These are phyloP conservation scores for Nemotelus nigrinus DNA, from an alignment of 2,888 invertebrate genomes.

Conservation along the genomic window DNA sequence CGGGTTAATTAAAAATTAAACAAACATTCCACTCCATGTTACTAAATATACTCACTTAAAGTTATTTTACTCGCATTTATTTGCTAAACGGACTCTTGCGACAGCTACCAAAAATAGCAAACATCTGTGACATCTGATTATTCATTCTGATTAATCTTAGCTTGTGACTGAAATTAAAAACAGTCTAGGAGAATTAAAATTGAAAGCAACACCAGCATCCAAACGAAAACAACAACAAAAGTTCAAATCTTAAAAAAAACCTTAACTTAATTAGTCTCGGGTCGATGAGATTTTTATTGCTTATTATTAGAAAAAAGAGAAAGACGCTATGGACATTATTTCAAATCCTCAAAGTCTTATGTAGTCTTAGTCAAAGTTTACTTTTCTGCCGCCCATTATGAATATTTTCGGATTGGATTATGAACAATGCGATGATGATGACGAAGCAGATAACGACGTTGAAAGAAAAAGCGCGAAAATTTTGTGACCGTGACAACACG, in stretches of 20 bases:
- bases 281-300: conserved; percentile 40
- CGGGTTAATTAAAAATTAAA: too few relatives aligned
- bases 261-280: conserved; percentile 43
- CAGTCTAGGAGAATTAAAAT: neutral
- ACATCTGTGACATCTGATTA: too few relatives aligned
- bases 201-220: neutral
- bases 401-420: conserved; percentile 35
- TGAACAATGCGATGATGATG: conserved; percentile 25
- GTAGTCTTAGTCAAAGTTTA: conserved; percentile 7
- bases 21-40: too few relatives aligned
- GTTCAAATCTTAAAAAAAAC: conserved; percentile 10
- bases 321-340: conserved; percentile 17
- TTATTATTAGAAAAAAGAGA: conserved; percentile 20
- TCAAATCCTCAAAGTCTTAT: neutral
- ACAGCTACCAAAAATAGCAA: too few relatives aligned
- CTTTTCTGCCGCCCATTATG: conserved; percentile 28
- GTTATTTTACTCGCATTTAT: too few relatives aligned
- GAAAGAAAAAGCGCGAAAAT: conserved; percentile 26
- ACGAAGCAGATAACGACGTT: neutral
- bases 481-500: conserved; percentile 43
- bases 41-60: too few relatives aligned
- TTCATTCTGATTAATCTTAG: neutral
- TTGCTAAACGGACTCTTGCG: too few relatives aligned
- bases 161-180: conserved; percentile 20
- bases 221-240: neutral